Percentiles rank a stretch among this genome's conserved stretches.
phyloP scores from a whole-genome alignment of 2,797 vertebrate genomes.

The Kryptolebias ocellatus region DNA sequence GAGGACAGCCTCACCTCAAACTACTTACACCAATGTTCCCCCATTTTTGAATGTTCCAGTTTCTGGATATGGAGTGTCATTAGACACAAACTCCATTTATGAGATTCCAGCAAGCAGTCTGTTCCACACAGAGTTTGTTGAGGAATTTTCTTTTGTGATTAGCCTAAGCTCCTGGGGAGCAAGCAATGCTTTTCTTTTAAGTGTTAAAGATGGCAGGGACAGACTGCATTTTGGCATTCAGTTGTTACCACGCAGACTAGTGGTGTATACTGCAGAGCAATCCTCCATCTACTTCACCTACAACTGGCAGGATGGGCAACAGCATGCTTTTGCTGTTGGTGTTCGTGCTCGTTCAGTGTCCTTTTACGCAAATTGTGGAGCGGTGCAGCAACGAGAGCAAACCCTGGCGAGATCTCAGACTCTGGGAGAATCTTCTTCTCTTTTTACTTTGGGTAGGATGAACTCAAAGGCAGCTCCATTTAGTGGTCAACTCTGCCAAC shows the following conservation, averaged over 20 bases:
- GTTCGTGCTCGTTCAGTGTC: slow-evolving; percentile 84
- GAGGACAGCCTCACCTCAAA: slow-evolving; percentile 66
- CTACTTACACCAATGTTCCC: slow-evolving; percentile 57
- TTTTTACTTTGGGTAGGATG: slow-evolving; percentile 92
- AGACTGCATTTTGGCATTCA: slow-evolving; percentile 92
- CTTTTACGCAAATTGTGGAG: slow-evolving; percentile 87
- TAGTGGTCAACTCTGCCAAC: slow-evolving; percentile 90
- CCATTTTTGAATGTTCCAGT: slow-evolving; percentile 75
- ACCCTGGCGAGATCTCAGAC: slow-evolving; percentile 79
- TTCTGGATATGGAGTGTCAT: slow-evolving; percentile 82
- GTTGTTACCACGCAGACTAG: slow-evolving; percentile 89
- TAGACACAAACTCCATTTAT: slow-evolving; percentile 80
- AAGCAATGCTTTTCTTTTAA: slow-evolving; percentile 96
- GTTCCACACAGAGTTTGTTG: slow-evolving; percentile 82
- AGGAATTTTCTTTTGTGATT: slow-evolving; percentile 88
- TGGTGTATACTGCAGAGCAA: slow-evolving; percentile 87
- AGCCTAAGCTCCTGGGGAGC: slow-evolving; percentile 88
- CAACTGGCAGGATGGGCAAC: slow-evolving; percentile 87
- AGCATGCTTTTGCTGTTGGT: slow-evolving; percentile 88
- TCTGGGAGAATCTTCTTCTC: slow-evolving; percentile 78
- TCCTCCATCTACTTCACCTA: slow-evolving; percentile 88
- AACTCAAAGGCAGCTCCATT: slow-evolving; percentile 87
- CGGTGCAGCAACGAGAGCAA: slow-evolving; percentile 82
- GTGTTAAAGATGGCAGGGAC: slow-evolving; percentile 85
- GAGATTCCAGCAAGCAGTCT: slow-evolving; percentile 83